Percentiles rank a stretch among this genome's conserved stretches.
Evolutionary conservation across 2,888 invertebrate genomes (phyloP).

Genomic region (Aricia artaxerxes): DNA sequence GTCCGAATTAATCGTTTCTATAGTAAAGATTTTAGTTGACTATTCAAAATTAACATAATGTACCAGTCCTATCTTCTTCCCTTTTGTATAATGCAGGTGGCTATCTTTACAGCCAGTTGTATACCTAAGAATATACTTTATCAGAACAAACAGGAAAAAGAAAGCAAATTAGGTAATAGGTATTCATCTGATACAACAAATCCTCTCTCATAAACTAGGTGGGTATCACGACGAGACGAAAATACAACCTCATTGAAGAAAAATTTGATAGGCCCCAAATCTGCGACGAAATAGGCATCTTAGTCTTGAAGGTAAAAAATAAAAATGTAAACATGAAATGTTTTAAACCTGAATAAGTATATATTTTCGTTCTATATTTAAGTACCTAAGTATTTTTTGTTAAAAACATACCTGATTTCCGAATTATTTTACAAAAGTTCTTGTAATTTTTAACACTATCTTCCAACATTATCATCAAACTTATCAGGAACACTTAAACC

Average conservation of each 20-base stretch:
- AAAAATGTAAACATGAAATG: background rate
- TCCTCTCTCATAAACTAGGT: conserved; percentile 18
- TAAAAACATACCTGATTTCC: background rate
- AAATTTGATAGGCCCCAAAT: background rate
- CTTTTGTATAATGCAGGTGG: background rate
- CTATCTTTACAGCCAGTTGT: background rate
- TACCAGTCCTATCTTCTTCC: background rate
- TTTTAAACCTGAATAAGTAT: background rate
- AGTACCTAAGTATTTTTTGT: background rate
- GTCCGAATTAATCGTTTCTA: background rate
- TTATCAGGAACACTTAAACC: background rate
- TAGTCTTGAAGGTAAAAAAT: background rate
- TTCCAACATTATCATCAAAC: background rate
- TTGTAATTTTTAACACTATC: background rate
- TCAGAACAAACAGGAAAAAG: conserved; percentile 17
- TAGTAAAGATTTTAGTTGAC: background rate
- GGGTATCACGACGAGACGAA: background rate
- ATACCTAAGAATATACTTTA: background rate
- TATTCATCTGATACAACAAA: conserved; percentile 25
- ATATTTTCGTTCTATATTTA: background rate
- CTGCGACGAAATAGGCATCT: background rate
- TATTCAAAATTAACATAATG: background rate
- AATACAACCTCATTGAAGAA: background rate
- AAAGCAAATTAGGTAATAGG: conserved; percentile 30
- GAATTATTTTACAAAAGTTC: background rate